Evolutionary conservation across 2,888 invertebrate species (phyloP).

Genomic region (Oligia latruncula): DNA sequence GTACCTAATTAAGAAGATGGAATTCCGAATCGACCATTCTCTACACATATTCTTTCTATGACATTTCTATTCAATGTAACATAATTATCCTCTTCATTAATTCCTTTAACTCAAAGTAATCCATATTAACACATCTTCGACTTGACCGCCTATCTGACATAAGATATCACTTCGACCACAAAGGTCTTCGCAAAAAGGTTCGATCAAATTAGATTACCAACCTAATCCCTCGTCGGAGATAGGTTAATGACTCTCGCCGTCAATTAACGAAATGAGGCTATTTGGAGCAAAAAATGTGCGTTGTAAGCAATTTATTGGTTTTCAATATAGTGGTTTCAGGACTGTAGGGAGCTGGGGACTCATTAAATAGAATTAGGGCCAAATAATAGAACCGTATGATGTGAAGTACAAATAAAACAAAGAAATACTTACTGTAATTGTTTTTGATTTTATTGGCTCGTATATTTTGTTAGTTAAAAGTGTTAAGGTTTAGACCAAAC

Average conservation of each 20-base stretch:
- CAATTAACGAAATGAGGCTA: slow-evolving; percentile 49
- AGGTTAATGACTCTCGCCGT: slow-evolving; percentile 49
- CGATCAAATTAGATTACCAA: slow-evolving; percentile 45
- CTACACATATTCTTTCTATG: neutral
- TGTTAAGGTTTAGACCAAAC: neutral
- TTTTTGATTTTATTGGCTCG: neutral
- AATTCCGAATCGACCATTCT: neutral
- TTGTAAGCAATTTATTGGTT: slow-evolving; percentile 46
- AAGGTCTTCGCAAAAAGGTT: slow-evolving; percentile 28
- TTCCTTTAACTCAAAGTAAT: neutral
- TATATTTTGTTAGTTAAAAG: neutral
- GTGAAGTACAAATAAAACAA: neutral
- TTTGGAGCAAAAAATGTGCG: slow-evolving; percentile 51
- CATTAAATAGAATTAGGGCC: slow-evolving; percentile 32
- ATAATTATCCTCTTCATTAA: neutral
- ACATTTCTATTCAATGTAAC: neutral
- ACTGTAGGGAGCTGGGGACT: slow-evolving; percentile 18
- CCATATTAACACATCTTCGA: slow-evolving; percentile 1
- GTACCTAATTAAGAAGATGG: neutral
- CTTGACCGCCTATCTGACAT: neutral
- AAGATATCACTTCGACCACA: slow-evolving; percentile 12
- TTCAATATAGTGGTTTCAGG: slow-evolving; percentile 26
- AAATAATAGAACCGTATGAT: slow-evolving; percentile 17
- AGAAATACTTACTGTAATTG: neutral
- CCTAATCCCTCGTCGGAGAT: slow-evolving; percentile 39